Conservation (phyloP, 2,113 vertebrate species). For the Colius striatus region DNA sequence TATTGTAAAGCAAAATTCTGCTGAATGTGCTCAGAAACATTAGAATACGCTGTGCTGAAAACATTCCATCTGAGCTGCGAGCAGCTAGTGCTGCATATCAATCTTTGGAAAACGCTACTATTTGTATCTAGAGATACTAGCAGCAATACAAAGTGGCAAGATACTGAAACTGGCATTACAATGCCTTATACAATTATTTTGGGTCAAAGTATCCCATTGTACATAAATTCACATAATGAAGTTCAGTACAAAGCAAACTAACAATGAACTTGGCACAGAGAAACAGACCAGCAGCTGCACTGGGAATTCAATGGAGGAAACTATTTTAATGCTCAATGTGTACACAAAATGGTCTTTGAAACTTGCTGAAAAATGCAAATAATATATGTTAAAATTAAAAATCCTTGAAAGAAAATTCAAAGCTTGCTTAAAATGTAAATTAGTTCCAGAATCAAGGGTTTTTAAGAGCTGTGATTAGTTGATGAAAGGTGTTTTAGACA, state of each 20-base stretch:
- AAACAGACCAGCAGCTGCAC: conserved; percentile 51
- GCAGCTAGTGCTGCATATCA: conserved; percentile 20
- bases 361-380: conserved; percentile 39
- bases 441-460: background rate
- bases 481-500: conserved; percentile 33
- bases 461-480: conserved; percentile 46
- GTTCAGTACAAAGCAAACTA: conserved; percentile 52
- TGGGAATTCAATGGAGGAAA: conserved; percentile 40
- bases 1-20: conserved; percentile 41
- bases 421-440: conserved; percentile 17
- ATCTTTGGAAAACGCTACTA: conserved; percentile 46
- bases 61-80: conserved; percentile 2
- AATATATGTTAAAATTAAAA: conserved; percentile 47
- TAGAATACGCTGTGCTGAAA: conserved; percentile 39
- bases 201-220: conserved; percentile 57
- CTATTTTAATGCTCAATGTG: conserved; percentile 16
- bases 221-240: conserved; percentile 62
- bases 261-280: conserved; percentile 56
- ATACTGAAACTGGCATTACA: conserved; percentile 46
- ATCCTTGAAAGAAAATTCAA: conserved; percentile 37
- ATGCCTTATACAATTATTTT: conserved; percentile 46
- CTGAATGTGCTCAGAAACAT: conserved; percentile 63
- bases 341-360: conserved; percentile 42
- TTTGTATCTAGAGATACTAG: conserved; percentile 39
- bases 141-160: conserved; percentile 45